phyloP scores from a whole-genome alignment of 2,113 vertebrate genomes.

The Anas platyrhynchos region DNA sequence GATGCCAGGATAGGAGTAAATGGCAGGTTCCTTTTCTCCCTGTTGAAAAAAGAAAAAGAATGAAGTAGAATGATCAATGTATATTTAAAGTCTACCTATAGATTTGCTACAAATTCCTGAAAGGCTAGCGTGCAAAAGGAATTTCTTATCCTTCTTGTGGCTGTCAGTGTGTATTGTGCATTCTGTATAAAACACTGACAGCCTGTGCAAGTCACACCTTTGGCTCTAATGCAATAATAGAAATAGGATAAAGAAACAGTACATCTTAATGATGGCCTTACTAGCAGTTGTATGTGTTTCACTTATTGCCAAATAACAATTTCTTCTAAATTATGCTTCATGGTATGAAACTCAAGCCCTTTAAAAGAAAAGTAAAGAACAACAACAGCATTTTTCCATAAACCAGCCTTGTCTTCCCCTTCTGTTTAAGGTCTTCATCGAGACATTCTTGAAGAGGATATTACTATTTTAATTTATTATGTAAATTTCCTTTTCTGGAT shows the following conservation, averaged over 20 bases:
- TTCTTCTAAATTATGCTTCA: not conserved
- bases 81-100: not conserved
- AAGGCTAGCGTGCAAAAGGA: not conserved
- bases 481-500: not conserved
- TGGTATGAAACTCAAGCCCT: not conserved
- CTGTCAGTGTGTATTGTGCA: not conserved
- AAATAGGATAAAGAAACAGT: not conserved
- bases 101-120: not conserved
- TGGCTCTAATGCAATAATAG: not conserved
- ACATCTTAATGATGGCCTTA: not conserved
- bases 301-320: not conserved
- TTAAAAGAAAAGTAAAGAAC: not conserved
- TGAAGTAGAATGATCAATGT: not conserved
- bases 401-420: not conserved
- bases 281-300: not conserved
- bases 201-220: not conserved
- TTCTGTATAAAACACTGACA: not conserved
- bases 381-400: not conserved
- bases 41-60: slow-evolving; percentile 65
- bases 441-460: not conserved
- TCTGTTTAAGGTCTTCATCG: not conserved
- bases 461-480: not conserved
- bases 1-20: slow-evolving; percentile 94
- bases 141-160: not conserved
- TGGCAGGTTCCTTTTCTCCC: slow-evolving; percentile 93